Percentiles rank a stretch among this genome's conserved stretches.
These are phyloP conservation scores for Tachysurus fulvidraco DNA, from an alignment of 2,113 vertebrate genomes.

Conservation along the genomic window DNA sequence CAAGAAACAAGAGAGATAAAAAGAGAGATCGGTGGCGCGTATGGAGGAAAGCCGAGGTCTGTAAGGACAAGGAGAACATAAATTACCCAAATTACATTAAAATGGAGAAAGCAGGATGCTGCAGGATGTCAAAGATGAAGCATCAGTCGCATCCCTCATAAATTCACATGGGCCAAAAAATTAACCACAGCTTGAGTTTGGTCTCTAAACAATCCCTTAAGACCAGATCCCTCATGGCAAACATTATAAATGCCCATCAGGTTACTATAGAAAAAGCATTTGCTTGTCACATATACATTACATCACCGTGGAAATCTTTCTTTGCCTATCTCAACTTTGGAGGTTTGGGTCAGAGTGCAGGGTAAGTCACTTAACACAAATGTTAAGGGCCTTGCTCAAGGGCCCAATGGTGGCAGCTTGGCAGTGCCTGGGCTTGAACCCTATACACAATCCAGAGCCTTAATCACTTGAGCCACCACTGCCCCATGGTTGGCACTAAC, in stretches of 20 bases:
- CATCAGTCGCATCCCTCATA: not conserved
- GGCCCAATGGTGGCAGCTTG: too few species aligned
- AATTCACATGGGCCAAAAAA: too few species aligned
- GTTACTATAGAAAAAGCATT: not conserved
- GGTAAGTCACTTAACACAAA: too few species aligned
- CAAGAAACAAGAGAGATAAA: conserved; percentile 21
- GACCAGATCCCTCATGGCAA: not conserved
- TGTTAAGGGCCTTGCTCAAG: too few species aligned
- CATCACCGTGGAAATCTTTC: too few species aligned
- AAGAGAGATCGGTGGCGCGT: not conserved
- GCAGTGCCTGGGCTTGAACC: too few species aligned
- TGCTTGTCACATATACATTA: too few species aligned
- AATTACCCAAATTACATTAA: conserved; percentile 41
- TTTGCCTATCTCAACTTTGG: too few species aligned
- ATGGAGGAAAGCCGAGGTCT: not conserved
- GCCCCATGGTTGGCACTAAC: too few species aligned
- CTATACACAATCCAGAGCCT: too few species aligned
- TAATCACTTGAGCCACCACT: too few species aligned
- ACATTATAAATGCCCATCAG: not conserved
- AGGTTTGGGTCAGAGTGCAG: too few species aligned
- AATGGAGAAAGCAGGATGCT: conserved; percentile 5
- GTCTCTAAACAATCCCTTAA: not conserved
- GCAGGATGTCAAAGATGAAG: conserved; percentile 11
- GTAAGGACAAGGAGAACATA: conserved; percentile 30
- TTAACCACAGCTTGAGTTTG: not conserved